Base-by-base conservation (phyloP, 2,888 invertebrate species). In the Dasypolia templi region DNA sequence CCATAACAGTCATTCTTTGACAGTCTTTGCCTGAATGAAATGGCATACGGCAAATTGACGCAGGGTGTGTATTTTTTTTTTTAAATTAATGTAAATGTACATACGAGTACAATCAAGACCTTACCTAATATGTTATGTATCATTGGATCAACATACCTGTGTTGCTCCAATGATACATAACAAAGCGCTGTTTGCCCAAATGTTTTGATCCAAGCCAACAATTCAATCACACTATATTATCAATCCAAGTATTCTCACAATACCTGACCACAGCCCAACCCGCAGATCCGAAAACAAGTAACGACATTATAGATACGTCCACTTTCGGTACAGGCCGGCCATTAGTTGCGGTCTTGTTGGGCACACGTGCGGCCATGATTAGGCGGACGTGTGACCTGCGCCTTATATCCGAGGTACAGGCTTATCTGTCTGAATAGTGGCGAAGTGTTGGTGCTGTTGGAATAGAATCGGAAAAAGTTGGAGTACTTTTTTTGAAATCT, bases 281-380 rank as follows among this genome's bases (percentile, higher is more conserved):
- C 51, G 17, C 70, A 77, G 65, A 75, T 62, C 29, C 53, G 42
- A 73, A 79, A 64, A 67, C 83, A 55, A 61, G 74, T 61, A 81
- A 81, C 56, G 53, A 59, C 72, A 55, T 79, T 74, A 73, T 80
- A 53, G 72, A 81, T 74, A 72, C 77, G 79, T 81, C 78, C 75
- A 76, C 62, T 76, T 80, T 79, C 65, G 72, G 76, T 68, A 68
- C 69, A 76, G 51, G 71, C 78, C 82, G 56, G 61, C 76, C 79
- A 85, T 89, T 89, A 87, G 85, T 89, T 88, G 89, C 68, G 89
- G 89, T 87, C 79, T 82, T 85, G 82, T 85, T 85, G 81, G 77
- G 78, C 72, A 85, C 83, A 86, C 83, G 75, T 82, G 77, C 46
- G 63, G 46, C 79, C 75, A 42, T 71, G 79, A 87, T 85, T 84